phyloP scores from a whole-genome alignment of 2,888 invertebrate genomes.

The Lithophane ornitopus region DNA sequence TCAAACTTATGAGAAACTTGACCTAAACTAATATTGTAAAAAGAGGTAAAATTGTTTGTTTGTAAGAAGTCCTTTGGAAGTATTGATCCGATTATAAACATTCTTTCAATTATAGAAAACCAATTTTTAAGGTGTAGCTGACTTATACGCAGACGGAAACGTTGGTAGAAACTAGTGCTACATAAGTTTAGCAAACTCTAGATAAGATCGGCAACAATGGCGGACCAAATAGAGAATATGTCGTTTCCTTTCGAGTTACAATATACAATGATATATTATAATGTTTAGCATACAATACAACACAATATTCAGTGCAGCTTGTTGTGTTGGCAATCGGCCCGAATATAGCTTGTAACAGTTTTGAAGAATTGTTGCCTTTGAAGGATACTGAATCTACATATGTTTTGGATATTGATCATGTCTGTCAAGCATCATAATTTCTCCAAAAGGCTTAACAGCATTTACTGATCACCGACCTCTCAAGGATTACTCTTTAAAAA shows the following conservation, averaged over 20 bases:
- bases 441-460: background rate
- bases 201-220: constrained; percentile 54
- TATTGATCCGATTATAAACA: background rate
- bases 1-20: constrained; percentile 12
- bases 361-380: constrained; percentile 16
- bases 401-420: background rate
- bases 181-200: constrained; percentile 40
- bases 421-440: background rate
- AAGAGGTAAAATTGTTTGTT: background rate
- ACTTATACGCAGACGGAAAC: background rate
- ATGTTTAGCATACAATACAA: constrained; percentile 67
- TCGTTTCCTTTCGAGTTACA: constrained; percentile 56
- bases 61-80: too few relatives aligned
- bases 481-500: background rate
- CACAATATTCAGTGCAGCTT: constrained; percentile 26
- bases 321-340: constrained; percentile 43
- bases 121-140: background rate
- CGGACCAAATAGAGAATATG: constrained; percentile 39
- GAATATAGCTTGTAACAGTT: constrained; percentile 22
- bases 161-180: constrained; percentile 9
- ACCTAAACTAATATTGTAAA: background rate
- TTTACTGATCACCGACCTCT: background rate
- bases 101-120: background rate
- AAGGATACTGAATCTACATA: constrained; percentile 10
- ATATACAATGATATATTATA: constrained; percentile 54